Evolutionary conservation across 2,888 invertebrate species (phyloP), one percentile per base, ranked within the genome.

Genomic region (Lycophotia porphyrea): DNA sequence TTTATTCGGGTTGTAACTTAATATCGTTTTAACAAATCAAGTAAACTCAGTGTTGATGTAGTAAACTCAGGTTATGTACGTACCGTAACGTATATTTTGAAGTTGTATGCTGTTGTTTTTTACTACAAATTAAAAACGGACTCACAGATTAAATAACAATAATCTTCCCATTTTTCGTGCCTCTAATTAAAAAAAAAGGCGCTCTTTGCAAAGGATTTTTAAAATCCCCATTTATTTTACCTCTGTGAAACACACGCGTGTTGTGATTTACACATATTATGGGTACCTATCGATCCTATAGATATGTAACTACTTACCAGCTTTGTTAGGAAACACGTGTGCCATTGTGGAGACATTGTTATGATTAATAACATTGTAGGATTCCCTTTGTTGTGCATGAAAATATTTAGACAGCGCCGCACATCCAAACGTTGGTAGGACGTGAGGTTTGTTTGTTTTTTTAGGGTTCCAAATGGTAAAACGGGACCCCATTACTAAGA

Each of bases 301-400:
- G 5, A 55, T 27, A 13, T 49, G 24, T 60, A 13, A n/a, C 63
- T n/a, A 24, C 36, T 13, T 61, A 60, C 1, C 61, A 63, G 18
- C 52, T 27, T 24, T 31, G 18, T 31, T 39, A 24, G 15, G 18
- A 39, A 47, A 31, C 39, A 36, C 15, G n/a, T 11, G 39, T 47
- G n/a, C 36, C n/a, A 9, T 76, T 76, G 11, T 39, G 15, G 58
- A 24, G 55, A 21, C 47, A 58, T 31, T 39, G 36, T 66, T 76
- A 76, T 76, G 66, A 58, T 66, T 76, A 66, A 66, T 66, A 58
- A 47, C 58, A 47, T 21, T 39, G 39, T 47, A 76, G 21, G 52
- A 55, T 36, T 34, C 8, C 18, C 39, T 58, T 42, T 60, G 39
- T 77, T 76, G 49, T 27, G 21, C 7, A 18, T 47, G n/a, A 47